phyloP scores from a whole-genome alignment of 2,113 vertebrate genomes.

The Noturus placidus region DNA sequence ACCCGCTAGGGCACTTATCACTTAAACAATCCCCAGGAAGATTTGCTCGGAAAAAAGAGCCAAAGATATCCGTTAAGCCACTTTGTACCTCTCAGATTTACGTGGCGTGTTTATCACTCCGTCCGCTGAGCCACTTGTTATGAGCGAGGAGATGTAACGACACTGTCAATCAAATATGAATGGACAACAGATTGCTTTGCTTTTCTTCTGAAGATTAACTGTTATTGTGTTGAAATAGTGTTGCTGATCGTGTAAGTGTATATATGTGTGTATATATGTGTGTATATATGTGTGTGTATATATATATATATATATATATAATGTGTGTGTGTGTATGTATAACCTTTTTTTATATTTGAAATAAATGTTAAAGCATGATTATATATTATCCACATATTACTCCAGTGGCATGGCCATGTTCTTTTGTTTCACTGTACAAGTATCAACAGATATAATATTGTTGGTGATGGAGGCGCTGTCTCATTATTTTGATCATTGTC shows the following conservation, averaged over 20 bases:
- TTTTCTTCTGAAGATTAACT: not conserved
- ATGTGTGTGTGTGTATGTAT: not conserved
- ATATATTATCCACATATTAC: not conserved
- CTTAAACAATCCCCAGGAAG: constrained; percentile 65
- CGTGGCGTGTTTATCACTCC: constrained; percentile 9
- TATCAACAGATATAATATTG: not conserved
- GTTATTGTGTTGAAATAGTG: not conserved
- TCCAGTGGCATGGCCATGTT: not conserved
- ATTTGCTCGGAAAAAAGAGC: constrained; percentile 64
- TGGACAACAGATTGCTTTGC: not conserved
- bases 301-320: not conserved
- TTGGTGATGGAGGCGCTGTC: not conserved
- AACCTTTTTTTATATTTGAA: not conserved
- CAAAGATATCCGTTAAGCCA: constrained; percentile 63
- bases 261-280: not conserved
- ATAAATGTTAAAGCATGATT: not conserved
- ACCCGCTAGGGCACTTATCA: constrained; percentile 57
- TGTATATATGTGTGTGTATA: not conserved
- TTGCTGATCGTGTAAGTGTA: not conserved
- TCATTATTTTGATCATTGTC: constrained; percentile 21
- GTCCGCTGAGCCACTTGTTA: not conserved
- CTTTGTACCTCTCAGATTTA: constrained; percentile 58
- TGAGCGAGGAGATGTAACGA: not conserved
- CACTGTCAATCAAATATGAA: not conserved
- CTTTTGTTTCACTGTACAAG: not conserved